Conservation (phyloP, 1,140 invertebrate species). For the Apis florea region DNA sequence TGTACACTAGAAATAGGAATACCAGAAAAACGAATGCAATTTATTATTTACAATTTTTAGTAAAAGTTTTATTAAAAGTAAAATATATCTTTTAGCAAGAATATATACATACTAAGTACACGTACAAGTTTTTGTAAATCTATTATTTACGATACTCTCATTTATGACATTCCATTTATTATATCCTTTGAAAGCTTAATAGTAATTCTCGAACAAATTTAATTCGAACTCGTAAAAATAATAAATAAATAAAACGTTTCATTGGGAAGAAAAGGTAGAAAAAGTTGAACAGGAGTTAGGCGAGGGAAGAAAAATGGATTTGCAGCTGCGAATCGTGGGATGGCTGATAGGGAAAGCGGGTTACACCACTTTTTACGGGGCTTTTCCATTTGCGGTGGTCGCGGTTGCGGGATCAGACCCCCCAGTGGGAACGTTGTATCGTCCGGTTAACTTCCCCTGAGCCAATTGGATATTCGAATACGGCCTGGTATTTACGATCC, state of each 20-base stretch:
- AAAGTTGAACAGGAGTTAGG: no score
- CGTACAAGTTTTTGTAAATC: no score
- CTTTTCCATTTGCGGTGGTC: slow-evolving; percentile 57
- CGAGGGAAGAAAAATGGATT: slow-evolving; percentile 25
- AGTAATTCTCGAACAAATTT: no score
- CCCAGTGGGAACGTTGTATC: slow-evolving; percentile 26
- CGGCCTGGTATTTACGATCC: slow-evolving; percentile 32
- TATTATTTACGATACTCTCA: no score
- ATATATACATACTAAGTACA: no score
- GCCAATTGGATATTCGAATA: slow-evolving; percentile 43
- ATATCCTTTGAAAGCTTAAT: no score
- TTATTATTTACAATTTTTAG: no score
- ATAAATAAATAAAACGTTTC: neutral
- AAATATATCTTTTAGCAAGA: no score
- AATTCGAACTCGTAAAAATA: neutral
- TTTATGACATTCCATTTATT: no score
- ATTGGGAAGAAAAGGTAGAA: neutral
- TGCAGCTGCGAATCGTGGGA: slow-evolving; percentile 10
- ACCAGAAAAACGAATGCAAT: no score
- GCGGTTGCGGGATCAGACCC: slow-evolving; percentile 36
- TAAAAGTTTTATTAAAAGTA: no score
- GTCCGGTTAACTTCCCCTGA: slow-evolving; percentile 19
- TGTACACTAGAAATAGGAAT: no score
- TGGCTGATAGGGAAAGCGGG: slow-evolving; percentile 5
- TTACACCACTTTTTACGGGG: slow-evolving; percentile 48